Base-by-base conservation (phyloP, 2,113 vertebrate genomes). In the Ornithorhynchus anatinus region DNA sequence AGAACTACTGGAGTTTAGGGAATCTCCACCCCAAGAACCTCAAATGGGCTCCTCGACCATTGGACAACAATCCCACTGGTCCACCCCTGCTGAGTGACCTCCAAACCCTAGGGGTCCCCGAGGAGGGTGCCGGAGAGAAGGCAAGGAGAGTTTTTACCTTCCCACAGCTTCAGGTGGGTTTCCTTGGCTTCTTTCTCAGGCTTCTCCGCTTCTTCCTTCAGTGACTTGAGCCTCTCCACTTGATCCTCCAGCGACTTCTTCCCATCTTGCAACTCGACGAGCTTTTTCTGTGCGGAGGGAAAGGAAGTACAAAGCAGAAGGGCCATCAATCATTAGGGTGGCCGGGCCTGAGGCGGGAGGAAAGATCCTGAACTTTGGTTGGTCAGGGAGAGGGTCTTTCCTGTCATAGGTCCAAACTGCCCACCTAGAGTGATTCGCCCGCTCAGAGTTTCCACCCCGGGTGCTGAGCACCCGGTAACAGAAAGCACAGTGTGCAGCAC, bases 181-280 rank as follows among this genome's bases (percentile, higher is more conserved):
- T 95, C 96, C 82, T 96, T 97, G 61, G 96, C 96, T 83, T 94
- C 95, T 75, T 92, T 94, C 72, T 97, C 96, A 0, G 95, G 96
- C 62, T 94, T 88, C 77, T 97, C 96, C 0, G 92, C 94, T 0
- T 90, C 82, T 43, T 97, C 96, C 77, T 97, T 97, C 6, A 88
- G 70, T 0, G 84, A 72, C 62, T 92, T 92, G 52, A 96, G 79
- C 6, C 79, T 50, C 35, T 97, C 95, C 68, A 97, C 92, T 65
- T 88, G 94, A 9, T 88, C 86, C 70, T 96, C 96, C 53, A 94
- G 69, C 35, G 86, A 89, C 60, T 92, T 94, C 86, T 92, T 95
- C 37, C 78, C 82, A 11, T 70, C 51, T 73, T 95, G 92, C 12
- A 96, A 48, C 6, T 95, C 94, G n/a, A 38, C 19, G 33, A 96